Evolutionary conservation across 1,140 invertebrate species (phyloP).

Genomic region (Achroia grisella): DNA sequence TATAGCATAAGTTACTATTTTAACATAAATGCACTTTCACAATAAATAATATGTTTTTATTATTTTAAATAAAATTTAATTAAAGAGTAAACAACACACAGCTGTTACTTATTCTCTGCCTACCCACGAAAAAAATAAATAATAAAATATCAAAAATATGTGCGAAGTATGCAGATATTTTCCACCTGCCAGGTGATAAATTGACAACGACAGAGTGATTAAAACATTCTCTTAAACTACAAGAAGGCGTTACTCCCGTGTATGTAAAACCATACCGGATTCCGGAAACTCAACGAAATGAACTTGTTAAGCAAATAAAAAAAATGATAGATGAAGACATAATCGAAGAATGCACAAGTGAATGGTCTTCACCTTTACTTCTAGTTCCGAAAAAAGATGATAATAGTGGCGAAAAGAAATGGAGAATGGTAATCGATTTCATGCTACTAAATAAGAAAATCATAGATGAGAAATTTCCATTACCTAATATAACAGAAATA

Average conservation of each 20-base stretch:
- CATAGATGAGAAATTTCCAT: constrained; percentile 14
- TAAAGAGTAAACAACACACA: no score
- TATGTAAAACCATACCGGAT: constrained; percentile 9
- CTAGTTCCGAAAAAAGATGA: constrained; percentile 14
- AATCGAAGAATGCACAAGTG: constrained; percentile 10
- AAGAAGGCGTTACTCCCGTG: background rate
- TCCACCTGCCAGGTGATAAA: constrained; percentile 10
- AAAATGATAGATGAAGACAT: constrained; percentile 9
- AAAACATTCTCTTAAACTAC: constrained; percentile 2
- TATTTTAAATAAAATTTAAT: no score
- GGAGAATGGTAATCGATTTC: constrained; percentile 16
- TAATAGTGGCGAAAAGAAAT: constrained; percentile 9
- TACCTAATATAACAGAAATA: constrained; percentile 14
- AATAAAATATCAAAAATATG: no score
- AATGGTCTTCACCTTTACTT: no score
- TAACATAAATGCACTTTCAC: no score
- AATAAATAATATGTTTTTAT: no score
- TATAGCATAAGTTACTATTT: no score
- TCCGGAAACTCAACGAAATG: background rate
- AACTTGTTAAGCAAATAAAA: constrained; percentile 9
- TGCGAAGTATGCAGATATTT: constrained; percentile 11
- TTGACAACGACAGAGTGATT: constrained; percentile 1
- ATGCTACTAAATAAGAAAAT: constrained; percentile 16
- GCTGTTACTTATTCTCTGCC: no score
- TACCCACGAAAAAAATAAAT: no score